A percentile compares a stretch with the other conserved stretches of the same genome.
Conservation (phyloP, 2,888 invertebrate species). For the Epistrophe grossulariae region DNA sequence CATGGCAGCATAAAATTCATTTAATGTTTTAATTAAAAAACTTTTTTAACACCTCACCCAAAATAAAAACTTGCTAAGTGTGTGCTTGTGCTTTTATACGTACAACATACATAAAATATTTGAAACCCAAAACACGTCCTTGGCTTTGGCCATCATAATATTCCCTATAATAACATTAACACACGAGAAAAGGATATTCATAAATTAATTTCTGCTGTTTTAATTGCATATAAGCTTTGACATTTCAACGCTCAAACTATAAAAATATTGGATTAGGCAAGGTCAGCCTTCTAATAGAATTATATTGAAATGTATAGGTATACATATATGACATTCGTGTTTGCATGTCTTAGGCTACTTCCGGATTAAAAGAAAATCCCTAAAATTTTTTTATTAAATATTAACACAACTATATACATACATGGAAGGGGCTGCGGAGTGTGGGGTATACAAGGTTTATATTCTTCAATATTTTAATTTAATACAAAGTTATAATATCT, state of each 20-base stretch:
- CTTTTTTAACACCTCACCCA: conserved; percentile 9
- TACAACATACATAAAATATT: not conserved
- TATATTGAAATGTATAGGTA: too few species aligned
- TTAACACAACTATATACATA: conserved; percentile 9
- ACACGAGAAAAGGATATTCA: conserved; percentile 23
- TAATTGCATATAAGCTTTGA: conserved; percentile 24
- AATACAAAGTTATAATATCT: conserved; percentile 44
- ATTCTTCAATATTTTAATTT: conserved; percentile 54
- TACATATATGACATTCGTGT: not conserved
- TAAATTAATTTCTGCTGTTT: conserved; percentile 19
- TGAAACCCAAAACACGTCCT: conserved; percentile 5
- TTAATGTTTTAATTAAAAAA: conserved; percentile 27
- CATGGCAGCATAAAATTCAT: conserved; percentile 9
- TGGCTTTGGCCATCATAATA: conserved; percentile 19
- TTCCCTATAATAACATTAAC: not conserved
- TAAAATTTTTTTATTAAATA: conserved; percentile 51
- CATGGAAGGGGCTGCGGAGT: not conserved
- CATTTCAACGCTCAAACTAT: conserved; percentile 15
- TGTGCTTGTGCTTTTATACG: not conserved
- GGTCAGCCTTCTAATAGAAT: not conserved
- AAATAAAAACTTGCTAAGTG: not conserved
- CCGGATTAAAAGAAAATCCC: conserved; percentile 41
- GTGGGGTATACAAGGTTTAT: conserved; percentile 22
- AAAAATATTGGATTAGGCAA: not conserved
- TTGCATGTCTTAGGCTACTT: conserved; percentile 49